These are phyloP conservation scores for Heliocidaris erythrogramma DNA, from an alignment of 35 echinoderm and acorn worm genomes.

Conservation along the genomic window DNA sequence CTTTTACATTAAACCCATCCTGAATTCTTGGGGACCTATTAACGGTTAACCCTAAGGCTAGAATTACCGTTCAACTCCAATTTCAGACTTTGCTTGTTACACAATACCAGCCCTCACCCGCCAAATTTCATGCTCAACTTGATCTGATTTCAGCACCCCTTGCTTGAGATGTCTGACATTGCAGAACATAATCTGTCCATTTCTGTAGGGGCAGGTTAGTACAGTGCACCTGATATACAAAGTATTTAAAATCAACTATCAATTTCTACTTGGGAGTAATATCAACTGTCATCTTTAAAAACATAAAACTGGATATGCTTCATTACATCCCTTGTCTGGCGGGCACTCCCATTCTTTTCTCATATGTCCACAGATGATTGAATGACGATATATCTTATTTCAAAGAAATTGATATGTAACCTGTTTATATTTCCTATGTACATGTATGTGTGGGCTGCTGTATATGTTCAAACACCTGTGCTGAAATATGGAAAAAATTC, in stretches of 20 bases:
- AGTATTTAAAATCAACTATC: background rate
- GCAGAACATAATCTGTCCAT: background rate
- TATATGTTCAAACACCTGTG: background rate
- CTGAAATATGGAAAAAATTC: too few species aligned
- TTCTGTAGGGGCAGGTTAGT: background rate
- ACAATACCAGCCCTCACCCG: conserved; percentile 14
- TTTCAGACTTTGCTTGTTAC: background rate
- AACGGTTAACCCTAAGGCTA: background rate
- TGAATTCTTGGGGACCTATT: too few species aligned
- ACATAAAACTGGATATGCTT: background rate
- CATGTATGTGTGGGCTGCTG: background rate
- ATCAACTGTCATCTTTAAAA: background rate
- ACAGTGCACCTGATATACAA: conserved; percentile 1
- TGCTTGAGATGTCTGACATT: background rate
- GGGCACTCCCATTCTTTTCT: background rate
- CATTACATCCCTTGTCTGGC: background rate
- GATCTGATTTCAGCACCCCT: background rate
- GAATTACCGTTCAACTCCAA: background rate
- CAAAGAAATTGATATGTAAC: background rate
- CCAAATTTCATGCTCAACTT: background rate
- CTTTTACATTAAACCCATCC: background rate
- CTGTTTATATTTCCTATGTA: background rate
- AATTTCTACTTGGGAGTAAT: background rate
- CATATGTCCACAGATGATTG: background rate
- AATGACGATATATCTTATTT: background rate